Conservation (phyloP, 2,113 vertebrate genomes). For the Clarias macrocephalus region DNA sequence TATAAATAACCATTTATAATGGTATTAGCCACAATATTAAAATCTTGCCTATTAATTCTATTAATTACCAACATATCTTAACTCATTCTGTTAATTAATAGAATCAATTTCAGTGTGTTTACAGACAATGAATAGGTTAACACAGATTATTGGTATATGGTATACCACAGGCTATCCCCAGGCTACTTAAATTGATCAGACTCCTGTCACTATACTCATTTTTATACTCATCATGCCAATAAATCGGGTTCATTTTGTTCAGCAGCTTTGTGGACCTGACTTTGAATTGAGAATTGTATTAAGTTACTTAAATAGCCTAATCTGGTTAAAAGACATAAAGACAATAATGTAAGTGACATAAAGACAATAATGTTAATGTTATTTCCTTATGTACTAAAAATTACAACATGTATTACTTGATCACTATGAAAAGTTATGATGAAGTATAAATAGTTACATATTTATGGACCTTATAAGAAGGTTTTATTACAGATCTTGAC, state of each 20-base stretch:
- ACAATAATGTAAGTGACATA: neutral
- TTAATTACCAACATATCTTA: neutral
- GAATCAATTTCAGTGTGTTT: neutral
- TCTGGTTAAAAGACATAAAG: neutral
- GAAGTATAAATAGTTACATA: neutral
- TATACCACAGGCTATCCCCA: neutral
- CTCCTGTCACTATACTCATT: neutral
- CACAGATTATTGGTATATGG: neutral
- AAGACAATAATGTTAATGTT: neutral
- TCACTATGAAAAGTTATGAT: neutral
- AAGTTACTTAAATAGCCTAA: neutral
- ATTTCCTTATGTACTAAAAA: neutral
- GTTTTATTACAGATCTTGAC: neutral
- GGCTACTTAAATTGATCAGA: neutral
- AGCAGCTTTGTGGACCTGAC: neutral
- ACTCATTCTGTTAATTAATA: neutral
- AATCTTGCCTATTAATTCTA: neutral
- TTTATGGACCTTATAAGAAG: neutral
- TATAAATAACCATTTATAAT: neutral
- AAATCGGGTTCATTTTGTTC: neutral
- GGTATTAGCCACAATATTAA: neutral
- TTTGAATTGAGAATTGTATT: neutral
- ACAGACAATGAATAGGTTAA: neutral
- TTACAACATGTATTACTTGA: neutral
- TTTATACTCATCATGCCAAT: neutral